A percentile compares a stretch with the other conserved stretches of the same genome.
phyloP scores from a whole-genome alignment of 2,888 invertebrate genomes.

The Scaptomyza cyrtandrae region DNA sequence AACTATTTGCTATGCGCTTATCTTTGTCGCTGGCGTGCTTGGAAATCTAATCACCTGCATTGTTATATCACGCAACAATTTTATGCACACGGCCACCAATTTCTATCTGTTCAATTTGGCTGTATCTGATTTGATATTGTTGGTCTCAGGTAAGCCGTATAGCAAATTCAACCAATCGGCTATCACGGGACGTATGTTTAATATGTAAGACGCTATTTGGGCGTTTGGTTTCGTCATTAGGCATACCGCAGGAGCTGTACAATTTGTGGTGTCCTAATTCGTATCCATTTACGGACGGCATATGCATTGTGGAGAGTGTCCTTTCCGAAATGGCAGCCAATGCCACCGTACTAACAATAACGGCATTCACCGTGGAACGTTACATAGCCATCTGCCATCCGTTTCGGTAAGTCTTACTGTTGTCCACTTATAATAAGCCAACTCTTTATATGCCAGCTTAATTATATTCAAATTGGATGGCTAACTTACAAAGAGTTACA shows the following conservation, averaged over 20 bases:
- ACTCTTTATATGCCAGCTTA: not conserved
- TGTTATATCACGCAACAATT: slow-evolving; percentile 92
- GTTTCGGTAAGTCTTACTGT: slow-evolving; percentile 85
- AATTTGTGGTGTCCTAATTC: slow-evolving; percentile 90
- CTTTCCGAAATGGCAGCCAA: slow-evolving; percentile 94
- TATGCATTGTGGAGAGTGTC: slow-evolving; percentile 90
- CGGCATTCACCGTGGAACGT: slow-evolving; percentile 94
- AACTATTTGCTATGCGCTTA: slow-evolving; percentile 88
- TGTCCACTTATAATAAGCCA: slow-evolving; percentile 5
- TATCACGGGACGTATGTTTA: slow-evolving; percentile 40
- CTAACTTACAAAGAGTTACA: not conserved
- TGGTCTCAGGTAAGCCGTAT: slow-evolving; percentile 88
- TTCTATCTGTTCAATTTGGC: slow-evolving; percentile 94
- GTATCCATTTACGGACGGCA: slow-evolving; percentile 90
- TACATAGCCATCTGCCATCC: slow-evolving; percentile 95
- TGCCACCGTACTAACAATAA: slow-evolving; percentile 93
- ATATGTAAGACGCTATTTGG: slow-evolving; percentile 6
- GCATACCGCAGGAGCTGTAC: slow-evolving; percentile 92
- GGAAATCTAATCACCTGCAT: slow-evolving; percentile 94
- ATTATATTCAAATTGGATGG: not conserved
- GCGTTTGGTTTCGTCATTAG: slow-evolving; percentile 78
- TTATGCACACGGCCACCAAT: slow-evolving; percentile 93
- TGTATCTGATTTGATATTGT: slow-evolving; percentile 91
- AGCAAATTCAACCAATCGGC: not conserved
- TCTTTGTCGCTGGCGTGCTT: slow-evolving; percentile 89